Base-by-base conservation (phyloP, 2,888 invertebrate genomes). In the Caenorhabditis sp. region DNA sequence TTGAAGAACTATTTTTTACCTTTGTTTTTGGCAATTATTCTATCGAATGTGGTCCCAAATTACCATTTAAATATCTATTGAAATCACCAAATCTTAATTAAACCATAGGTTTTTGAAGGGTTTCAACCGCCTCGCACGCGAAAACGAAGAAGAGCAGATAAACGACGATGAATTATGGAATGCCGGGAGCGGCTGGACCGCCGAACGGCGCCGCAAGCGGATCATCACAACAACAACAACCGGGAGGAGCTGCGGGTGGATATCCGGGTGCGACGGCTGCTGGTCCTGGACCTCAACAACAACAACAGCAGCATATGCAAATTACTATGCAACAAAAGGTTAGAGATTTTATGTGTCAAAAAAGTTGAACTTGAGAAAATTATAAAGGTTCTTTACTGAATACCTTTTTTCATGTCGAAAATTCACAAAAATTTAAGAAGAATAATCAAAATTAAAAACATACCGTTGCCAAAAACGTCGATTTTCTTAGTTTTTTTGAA, bases 121-220 rank as follows among this genome's bases (percentile, higher is more conserved):
- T 69, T 69, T 50, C 51, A 65, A 64, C 60, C 64, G 51, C 10
- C n/a, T 53, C n/a, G n/a, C n/a, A 6, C 53, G 12, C n/a, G 12
- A 2, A 19, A 21, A 17, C 10, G 6, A 2, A 26, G 21, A 62
- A 12, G 31, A 31, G 31, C 31, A 31, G 31, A 31, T 31, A 31
- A 31, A 21, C 53, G 6, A 55, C 21, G 19, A 71, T 71, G 71
- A 71, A 67, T 31, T 71, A 58, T 23, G 66, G 67, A 26, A 66
- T 62, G 37, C 62, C 65, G 26, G 43, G 43, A 43, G 17, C 43
- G 17, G 31, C 49, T 23, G 68, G 68, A 21, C 23, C 27, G 19
- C 66, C 66, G 50, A 12, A 19, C 19, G 66, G 66, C 10, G n/a
- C 31, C 19, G 26, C 26, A 21, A 27, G 53, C 21, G 31, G 43